A percentile compares a stretch with the other conserved stretches of the same genome.
phyloP scores from a whole-genome alignment of 2,888 invertebrate species.

The Acanthopleura granulata region DNA sequence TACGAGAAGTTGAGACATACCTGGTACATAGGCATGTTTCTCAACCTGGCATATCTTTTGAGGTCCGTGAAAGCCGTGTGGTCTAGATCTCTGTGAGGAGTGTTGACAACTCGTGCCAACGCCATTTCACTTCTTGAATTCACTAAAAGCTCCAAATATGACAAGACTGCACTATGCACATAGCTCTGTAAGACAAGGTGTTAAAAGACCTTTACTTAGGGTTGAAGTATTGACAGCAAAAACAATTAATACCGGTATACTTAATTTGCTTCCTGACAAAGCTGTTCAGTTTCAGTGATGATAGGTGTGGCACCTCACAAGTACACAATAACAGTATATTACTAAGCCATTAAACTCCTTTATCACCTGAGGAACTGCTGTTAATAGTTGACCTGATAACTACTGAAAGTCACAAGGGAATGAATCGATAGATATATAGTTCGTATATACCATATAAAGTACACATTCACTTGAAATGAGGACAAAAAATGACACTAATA shows the following conservation, averaged over 20 bases:
- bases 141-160: slow-evolving; percentile 65
- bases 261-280: too few relatives aligned
- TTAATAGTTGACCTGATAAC: too few relatives aligned
- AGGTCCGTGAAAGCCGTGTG: slow-evolving; percentile 67
- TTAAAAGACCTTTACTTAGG: background rate
- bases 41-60: slow-evolving; percentile 56
- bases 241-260: background rate
- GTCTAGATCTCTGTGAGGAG: slow-evolving; percentile 64
- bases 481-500: too few relatives aligned
- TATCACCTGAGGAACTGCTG: too few relatives aligned
- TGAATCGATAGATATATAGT: too few relatives aligned
- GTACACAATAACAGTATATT: too few relatives aligned
- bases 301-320: too few relatives aligned
- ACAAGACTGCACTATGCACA: slow-evolving; percentile 50
- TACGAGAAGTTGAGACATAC: slow-evolving; percentile 42
- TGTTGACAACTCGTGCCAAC: slow-evolving; percentile 63
- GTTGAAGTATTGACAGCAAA: background rate
- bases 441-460: too few relatives aligned
- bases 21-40: slow-evolving; percentile 67
- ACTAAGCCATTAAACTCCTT: too few relatives aligned
- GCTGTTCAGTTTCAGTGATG: too few relatives aligned
- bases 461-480: too few relatives aligned
- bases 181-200: slow-evolving; percentile 43
- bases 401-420: too few relatives aligned
- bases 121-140: slow-evolving; percentile 67